phyloP scores from a whole-genome alignment of 1,140 invertebrate species.

The Schmidtea mediterranea region DNA sequence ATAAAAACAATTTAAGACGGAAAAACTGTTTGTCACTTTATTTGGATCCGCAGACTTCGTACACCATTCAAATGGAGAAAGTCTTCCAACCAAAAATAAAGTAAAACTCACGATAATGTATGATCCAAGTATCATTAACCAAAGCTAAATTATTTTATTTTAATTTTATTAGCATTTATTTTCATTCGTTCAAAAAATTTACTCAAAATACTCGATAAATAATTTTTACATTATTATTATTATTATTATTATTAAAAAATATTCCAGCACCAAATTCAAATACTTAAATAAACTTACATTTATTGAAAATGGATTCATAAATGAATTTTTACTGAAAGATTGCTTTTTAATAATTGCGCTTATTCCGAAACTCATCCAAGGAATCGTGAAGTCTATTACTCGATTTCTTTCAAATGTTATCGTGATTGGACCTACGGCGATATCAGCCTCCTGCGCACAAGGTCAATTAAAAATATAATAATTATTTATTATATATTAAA shows the following conservation, averaged over 20 bases:
- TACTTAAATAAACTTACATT: slow-evolving; percentile 4
- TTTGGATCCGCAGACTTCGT: slow-evolving; percentile 33
- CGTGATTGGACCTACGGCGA: slow-evolving; percentile 62
- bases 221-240: too few species aligned
- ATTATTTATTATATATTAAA: too few species aligned
- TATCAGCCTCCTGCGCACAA: slow-evolving; percentile 87
- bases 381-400: slow-evolving; percentile 80
- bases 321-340: not conserved
- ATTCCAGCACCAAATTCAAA: too few species aligned
- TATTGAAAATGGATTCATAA: slow-evolving; percentile 7
- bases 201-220: not conserved
- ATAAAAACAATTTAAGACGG: slow-evolving; percentile 28
- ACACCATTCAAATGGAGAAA: slow-evolving; percentile 35
- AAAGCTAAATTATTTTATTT: slow-evolving; percentile 14
- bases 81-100: slow-evolving; percentile 48
- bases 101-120: slow-evolving; percentile 34
- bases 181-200: too few species aligned
- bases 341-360: slow-evolving; percentile 54
- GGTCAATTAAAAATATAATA: too few species aligned
- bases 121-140: slow-evolving; percentile 24
- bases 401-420: slow-evolving; percentile 46
- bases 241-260: too few species aligned
- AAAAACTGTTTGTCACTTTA: slow-evolving; percentile 36
- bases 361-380: slow-evolving; percentile 86
- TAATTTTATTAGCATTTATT: not conserved